Conservation (phyloP, 2,888 invertebrate species). For the Mesorhabditis belari region DNA sequence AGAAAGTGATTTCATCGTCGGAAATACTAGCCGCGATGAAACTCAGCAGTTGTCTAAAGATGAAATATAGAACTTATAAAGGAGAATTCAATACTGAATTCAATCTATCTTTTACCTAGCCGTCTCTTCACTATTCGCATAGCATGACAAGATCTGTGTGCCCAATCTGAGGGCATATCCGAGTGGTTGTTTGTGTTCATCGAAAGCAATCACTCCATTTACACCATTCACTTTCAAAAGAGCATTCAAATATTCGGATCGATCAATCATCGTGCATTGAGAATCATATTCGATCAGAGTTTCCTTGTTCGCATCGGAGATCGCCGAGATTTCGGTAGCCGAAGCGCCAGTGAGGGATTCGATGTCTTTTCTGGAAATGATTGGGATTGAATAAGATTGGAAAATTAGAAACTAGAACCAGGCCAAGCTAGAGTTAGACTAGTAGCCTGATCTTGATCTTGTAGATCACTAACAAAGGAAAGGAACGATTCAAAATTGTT, state of each 20-base stretch:
- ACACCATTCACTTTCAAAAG: constrained; percentile 18
- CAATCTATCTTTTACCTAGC: no score
- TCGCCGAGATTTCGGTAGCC: constrained; percentile 10
- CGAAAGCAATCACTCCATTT: constrained; percentile 24
- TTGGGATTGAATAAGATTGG: background rate
- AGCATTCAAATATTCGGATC: constrained; percentile 22
- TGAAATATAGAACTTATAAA: background rate
- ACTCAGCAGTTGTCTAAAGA: constrained; percentile 21
- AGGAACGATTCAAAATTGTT: no score
- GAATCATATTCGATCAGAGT: constrained; percentile 29
- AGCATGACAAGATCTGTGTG: constrained; percentile 41
- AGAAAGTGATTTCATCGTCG: constrained; percentile 15
- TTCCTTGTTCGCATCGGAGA: constrained; percentile 18
- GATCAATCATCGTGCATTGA: constrained; percentile 24
- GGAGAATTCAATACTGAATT: background rate
- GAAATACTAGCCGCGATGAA: constrained; percentile 17
- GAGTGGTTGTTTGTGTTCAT: constrained; percentile 22
- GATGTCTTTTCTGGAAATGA: constrained; percentile 20
- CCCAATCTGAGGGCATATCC: constrained; percentile 39
- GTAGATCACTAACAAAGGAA: no score
- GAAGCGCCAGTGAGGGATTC: constrained; percentile 17
- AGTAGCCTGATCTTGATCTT: no score
- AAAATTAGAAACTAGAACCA: constrained; percentile 11
- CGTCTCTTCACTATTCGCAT: constrained; percentile 35
- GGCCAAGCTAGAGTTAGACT: no score